Evolutionary conservation across 1,140 invertebrate species (phyloP).

Genomic region (Leptopilina boulardi): DNA sequence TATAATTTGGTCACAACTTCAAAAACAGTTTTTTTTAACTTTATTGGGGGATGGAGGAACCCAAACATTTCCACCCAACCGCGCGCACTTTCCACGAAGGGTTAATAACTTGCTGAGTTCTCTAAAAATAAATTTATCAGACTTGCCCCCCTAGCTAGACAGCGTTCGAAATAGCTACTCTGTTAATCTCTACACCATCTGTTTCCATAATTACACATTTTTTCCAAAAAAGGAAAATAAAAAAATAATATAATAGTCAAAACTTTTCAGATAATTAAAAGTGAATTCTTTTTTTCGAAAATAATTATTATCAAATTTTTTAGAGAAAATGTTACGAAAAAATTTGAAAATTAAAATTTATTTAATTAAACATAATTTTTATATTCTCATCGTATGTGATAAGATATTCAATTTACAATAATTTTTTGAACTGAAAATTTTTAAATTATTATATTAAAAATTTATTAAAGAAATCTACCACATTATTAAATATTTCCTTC

Average conservation of each 20-base stretch:
- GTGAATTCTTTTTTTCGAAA: too few relatives aligned
- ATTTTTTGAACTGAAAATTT: too few relatives aligned
- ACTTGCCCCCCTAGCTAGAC: slow-evolving; percentile 52
- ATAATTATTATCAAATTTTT: too few relatives aligned
- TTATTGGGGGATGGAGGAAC: slow-evolving; percentile 38
- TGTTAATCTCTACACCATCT: slow-evolving; percentile 50
- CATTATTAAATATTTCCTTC: too few relatives aligned
- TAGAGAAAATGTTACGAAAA: too few relatives aligned
- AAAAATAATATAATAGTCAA: background rate
- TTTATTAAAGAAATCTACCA: too few relatives aligned
- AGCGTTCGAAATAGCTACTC: slow-evolving; percentile 56
- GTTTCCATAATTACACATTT: slow-evolving; percentile 6
- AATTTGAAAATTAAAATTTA: too few relatives aligned
- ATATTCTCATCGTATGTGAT: too few relatives aligned
- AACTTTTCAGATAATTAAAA: background rate
- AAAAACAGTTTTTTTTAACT: slow-evolving; percentile 38
- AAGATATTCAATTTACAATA: too few relatives aligned
- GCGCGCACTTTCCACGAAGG: slow-evolving; percentile 42
- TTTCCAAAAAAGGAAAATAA: slow-evolving; percentile 22
- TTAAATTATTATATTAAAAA: too few relatives aligned
- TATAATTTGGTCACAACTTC: slow-evolving; percentile 22
- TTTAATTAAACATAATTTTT: too few relatives aligned
- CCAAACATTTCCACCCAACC: slow-evolving; percentile 41
- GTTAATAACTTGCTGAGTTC: slow-evolving; percentile 65
- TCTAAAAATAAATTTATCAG: slow-evolving; percentile 67